Conservation (phyloP, 2,797 vertebrate genomes). For the Serranus cabrilla region DNA sequence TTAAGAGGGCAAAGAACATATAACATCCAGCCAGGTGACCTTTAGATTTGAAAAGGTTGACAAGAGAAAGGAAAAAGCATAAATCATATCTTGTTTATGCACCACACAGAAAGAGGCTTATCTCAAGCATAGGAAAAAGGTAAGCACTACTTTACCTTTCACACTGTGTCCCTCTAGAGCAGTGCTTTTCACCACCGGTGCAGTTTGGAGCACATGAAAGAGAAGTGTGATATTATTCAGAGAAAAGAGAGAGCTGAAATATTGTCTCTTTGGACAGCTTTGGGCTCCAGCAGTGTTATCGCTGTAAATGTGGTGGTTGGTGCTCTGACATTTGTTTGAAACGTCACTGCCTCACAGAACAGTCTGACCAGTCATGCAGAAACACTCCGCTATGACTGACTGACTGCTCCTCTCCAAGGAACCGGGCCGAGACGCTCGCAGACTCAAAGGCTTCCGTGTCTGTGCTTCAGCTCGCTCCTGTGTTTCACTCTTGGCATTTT, state of each 20-base stretch:
- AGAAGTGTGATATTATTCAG: background rate
- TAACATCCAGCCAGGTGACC: constrained; percentile 17
- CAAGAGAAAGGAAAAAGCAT: background rate
- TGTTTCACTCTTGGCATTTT: constrained; percentile 49
- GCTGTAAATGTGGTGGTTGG: background rate
- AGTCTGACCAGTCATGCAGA: constrained; percentile 47
- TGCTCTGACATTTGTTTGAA: constrained; percentile 51
- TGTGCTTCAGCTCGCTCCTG: constrained; percentile 16
- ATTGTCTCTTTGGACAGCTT: constrained; percentile 21
- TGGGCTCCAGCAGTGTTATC: background rate
- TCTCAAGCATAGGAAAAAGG: background rate
- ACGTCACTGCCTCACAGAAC: constrained; percentile 20
- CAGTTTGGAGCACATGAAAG: background rate
- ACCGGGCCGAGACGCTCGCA: background rate
- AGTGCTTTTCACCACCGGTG: background rate
- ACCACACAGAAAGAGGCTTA: background rate
- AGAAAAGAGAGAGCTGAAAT: constrained; percentile 17
- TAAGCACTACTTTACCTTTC: background rate
- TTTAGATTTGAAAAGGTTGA: constrained; percentile 16
- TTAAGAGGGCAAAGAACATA: background rate
- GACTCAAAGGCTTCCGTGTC: constrained; percentile 7
- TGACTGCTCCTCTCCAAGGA: constrained; percentile 48
- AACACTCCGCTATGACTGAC: constrained; percentile 26
- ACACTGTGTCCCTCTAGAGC: background rate
- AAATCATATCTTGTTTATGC: background rate